Conservation (phyloP, 1,140 invertebrate species). For the Euwallacea similis region DNA sequence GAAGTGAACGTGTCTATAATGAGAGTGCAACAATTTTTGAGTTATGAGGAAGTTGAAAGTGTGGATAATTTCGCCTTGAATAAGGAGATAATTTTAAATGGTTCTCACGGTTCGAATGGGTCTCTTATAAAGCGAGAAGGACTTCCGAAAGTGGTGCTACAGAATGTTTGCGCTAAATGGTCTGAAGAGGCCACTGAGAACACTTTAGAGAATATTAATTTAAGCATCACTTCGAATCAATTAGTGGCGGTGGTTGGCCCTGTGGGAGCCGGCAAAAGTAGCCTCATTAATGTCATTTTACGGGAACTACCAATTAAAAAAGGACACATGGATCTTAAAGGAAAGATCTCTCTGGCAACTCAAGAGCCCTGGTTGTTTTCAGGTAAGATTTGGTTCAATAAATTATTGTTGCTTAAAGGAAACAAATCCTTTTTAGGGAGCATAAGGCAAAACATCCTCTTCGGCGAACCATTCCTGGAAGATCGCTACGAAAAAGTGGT, state of each 20-base stretch:
- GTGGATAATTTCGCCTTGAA: not conserved
- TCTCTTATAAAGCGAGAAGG: not conserved
- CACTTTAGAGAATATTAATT: slow-evolving; percentile 46
- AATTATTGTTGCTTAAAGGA: slow-evolving; percentile 69
- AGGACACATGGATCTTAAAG: slow-evolving; percentile 70
- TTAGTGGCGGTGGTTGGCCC: slow-evolving; percentile 77
- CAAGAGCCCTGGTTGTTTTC: slow-evolving; percentile 80
- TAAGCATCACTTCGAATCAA: slow-evolving; percentile 52
- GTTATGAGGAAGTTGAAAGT: slow-evolving; percentile 60
- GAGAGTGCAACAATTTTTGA: slow-evolving; percentile 68
- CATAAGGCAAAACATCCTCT: slow-evolving; percentile 66
- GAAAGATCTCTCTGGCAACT: slow-evolving; percentile 76
- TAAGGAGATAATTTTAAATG: not conserved
- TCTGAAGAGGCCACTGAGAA: slow-evolving; percentile 41
- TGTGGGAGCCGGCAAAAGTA: slow-evolving; percentile 83
- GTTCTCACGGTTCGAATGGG: not conserved
- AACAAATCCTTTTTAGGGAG: slow-evolving; percentile 72
- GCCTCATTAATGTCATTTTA: slow-evolving; percentile 70
- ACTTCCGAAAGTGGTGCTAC: slow-evolving; percentile 40
- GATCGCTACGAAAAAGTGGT: slow-evolving; percentile 67
- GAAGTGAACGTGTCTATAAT: slow-evolving; percentile 70
- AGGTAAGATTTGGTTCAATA: slow-evolving; percentile 43
- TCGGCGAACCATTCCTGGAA: slow-evolving; percentile 56
- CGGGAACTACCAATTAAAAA: slow-evolving; percentile 67
- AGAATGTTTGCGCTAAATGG: slow-evolving; percentile 49